Conservation (phyloP, 2,113 vertebrate species). For the Malurus elegans region DNA sequence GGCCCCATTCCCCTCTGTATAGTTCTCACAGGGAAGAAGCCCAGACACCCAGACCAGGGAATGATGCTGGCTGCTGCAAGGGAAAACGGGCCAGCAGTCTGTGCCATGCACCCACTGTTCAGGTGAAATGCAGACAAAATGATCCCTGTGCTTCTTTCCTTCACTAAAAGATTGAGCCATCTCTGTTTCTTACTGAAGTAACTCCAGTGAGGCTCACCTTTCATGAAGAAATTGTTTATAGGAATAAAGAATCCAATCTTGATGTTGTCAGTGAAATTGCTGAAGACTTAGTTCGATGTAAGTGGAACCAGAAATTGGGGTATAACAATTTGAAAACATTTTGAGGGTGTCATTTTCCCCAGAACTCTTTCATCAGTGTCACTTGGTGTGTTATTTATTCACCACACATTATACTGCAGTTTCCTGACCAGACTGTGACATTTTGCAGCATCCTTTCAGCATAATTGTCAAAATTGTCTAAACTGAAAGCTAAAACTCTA, state of each 20-base stretch:
- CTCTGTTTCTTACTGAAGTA: neutral
- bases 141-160: neutral
- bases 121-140: neutral
- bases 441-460: neutral
- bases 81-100: neutral
- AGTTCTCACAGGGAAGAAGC: neutral
- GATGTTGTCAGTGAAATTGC: neutral
- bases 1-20: neutral
- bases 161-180: neutral
- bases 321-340: constrained; percentile 12
- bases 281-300: neutral
- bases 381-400: constrained; percentile 1
- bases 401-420: neutral
- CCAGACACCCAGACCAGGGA: neutral
- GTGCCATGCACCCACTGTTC: neutral
- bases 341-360: neutral
- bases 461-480: constrained; percentile 33
- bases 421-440: constrained; percentile 9
- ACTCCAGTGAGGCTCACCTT: neutral
- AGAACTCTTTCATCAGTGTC: neutral
- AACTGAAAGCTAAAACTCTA: constrained; percentile 22
- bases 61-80: neutral
- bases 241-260: neutral
- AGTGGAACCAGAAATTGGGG: neutral
- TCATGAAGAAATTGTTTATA: neutral